Evolutionary conservation across 2,888 invertebrate species (phyloP), one percentile per base, ranked within the genome.

Genomic region (Lochmaea crataegi): DNA sequence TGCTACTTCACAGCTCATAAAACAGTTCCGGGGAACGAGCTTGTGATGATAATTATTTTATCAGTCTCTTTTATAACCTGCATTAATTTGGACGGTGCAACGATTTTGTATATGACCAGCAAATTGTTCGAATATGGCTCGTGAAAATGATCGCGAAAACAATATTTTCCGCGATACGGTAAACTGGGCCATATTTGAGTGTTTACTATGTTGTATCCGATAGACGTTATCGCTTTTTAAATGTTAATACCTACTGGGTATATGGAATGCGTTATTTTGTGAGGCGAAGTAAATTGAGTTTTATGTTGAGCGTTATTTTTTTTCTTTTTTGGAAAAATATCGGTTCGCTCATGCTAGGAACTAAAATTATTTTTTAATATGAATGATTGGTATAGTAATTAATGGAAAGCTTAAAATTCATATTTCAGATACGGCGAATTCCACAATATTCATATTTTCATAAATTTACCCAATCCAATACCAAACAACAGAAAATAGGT

Each of bases 101-200:
- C 61, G 60, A 65, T 74, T 74, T 74, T 64, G 65, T 65, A 12
- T 68, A 65, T 53, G 65, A 53, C 74, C 65, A 65, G 67, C 67
- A 71, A 71, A 74, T 74, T 74, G 68, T 61, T 61, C 42, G 58
- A 60, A 68, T 60, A 60, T 68, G 71, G 48, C 48, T 74, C 9
- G 41, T 57, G 63, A 53, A 69, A 71, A 74, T 74, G 71, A 71
- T 70, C 70, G 67, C 56, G 51, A 51, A 65, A 67, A 71, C 67
- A 60, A 38, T 63, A 66, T 70, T 64, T 64, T 56, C 10, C 14
- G 32, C 51, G 70, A 63, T 64, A 70, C 38, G n/a, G 41, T 41
- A 48, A 61, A 58, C 56, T 72, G 63, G 51, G 16, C 66, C 61
- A 53, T 66, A 60, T 68, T 65, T 60, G 42, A 65, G 11, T 32